These are phyloP conservation scores for Cygnus olor DNA, from an alignment of 2,797 vertebrate species.

Conservation along the genomic window DNA sequence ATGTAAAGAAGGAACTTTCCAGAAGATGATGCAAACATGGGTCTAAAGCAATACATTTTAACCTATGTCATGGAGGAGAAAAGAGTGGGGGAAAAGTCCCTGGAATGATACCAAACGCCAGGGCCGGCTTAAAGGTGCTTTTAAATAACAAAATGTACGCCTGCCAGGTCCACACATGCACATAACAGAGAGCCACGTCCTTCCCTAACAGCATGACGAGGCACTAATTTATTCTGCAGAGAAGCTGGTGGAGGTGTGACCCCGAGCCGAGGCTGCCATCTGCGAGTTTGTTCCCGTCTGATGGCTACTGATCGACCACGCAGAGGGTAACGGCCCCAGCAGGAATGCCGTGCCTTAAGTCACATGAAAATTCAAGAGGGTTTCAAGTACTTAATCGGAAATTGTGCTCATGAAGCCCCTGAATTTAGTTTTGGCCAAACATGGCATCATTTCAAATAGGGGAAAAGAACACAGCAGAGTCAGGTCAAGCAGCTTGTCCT, in stretches of 20 bases:
- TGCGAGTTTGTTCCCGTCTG: not conserved
- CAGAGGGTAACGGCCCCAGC: accelerated
- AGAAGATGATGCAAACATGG: not conserved
- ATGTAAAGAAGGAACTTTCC: not conserved
- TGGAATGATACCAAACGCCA: not conserved
- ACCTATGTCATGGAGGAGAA: not conserved
- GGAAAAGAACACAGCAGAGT: not conserved
- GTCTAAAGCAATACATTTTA: not conserved
- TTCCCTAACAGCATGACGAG: accelerated
- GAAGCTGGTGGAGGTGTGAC: not conserved
- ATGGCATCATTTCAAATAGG: accelerated
- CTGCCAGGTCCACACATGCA: not conserved
- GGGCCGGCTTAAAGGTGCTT: not conserved
- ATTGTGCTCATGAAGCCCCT: not conserved
- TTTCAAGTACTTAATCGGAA: not conserved
- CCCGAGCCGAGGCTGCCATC: not conserved
- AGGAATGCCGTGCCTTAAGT: accelerated
- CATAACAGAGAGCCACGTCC: accelerated
- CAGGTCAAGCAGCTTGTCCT: not conserved
- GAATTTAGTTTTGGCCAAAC: not conserved
- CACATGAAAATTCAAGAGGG: not conserved
- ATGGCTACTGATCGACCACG: not conserved
- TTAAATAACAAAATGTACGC: not conserved
- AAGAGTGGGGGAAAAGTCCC: not conserved
- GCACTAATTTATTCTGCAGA: not conserved